phyloP scores from a whole-genome alignment of 2,113 vertebrate genomes.

The Clarias gariepinus region DNA sequence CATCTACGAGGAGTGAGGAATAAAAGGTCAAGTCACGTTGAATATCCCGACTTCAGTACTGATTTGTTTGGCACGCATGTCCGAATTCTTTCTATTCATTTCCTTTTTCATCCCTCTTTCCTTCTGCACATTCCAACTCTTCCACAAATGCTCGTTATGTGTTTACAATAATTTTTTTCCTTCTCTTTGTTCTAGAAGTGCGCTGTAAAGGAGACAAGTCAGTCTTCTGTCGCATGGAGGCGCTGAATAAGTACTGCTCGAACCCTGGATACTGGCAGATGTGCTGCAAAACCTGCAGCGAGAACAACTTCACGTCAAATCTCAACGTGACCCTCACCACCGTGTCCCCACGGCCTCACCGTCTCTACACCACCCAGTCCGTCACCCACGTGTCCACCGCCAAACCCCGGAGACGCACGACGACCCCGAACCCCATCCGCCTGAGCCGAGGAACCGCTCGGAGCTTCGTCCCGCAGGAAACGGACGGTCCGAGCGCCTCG shows the following conservation, averaged over 20 bases:
- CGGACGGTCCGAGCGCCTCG: slow-evolving; percentile 36
- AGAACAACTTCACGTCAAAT: slow-evolving; percentile 59
- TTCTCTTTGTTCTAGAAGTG: slow-evolving; percentile 72
- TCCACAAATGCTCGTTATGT: neutral
- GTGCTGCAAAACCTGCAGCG: slow-evolving; percentile 89
- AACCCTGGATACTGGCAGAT: slow-evolving; percentile 84
- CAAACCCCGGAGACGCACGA: slow-evolving; percentile 8
- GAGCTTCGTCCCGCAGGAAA: slow-evolving; percentile 5
- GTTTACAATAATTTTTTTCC: neutral
- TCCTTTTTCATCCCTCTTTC: neutral
- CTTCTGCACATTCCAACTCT: too few species aligned
- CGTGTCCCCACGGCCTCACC: slow-evolving; percentile 54
- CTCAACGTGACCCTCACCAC: slow-evolving; percentile 26
- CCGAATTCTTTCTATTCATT: neutral
- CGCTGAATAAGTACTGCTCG: slow-evolving; percentile 85
- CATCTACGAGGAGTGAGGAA: slow-evolving; percentile 31
- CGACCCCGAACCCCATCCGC: neutral
- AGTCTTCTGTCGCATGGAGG: slow-evolving; percentile 88
- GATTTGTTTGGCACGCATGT: neutral
- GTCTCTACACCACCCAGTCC: neutral
- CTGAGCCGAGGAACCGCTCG: slow-evolving; percentile 12
- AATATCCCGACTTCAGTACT: neutral
- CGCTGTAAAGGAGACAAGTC: slow-evolving; percentile 92
- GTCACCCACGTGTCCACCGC: slow-evolving; percentile 31
- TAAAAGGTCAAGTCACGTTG: slow-evolving; percentile 41